A percentile compares a stretch with the other conserved stretches of the same genome.
phyloP scores from a whole-genome alignment of 2,113 vertebrate genomes.

The Spea multiplicata region DNA sequence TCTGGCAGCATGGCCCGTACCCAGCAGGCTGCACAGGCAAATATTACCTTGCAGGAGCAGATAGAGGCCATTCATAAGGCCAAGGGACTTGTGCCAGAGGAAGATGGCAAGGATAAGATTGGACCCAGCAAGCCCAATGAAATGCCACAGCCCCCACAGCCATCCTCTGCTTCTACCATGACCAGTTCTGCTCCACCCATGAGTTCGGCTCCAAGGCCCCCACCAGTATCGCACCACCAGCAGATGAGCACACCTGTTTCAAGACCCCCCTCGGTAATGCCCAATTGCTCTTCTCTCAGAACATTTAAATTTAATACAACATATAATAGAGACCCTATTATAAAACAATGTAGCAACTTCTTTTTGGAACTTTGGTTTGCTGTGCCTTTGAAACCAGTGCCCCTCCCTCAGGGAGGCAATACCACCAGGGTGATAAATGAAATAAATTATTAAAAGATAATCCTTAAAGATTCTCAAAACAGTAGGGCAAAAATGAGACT shows the following conservation, averaged over 20 bases:
- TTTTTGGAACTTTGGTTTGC: no score
- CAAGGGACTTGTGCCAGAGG: slow-evolving; percentile 95
- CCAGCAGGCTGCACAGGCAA: slow-evolving; percentile 96
- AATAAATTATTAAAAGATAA: no score
- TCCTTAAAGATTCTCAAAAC: no score
- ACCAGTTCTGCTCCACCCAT: slow-evolving; percentile 75
- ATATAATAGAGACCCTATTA: no score
- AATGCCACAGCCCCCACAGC: slow-evolving; percentile 71
- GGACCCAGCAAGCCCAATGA: slow-evolving; percentile 96
- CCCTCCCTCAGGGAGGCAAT: no score
- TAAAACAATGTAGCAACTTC: no score
- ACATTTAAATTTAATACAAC: no score
- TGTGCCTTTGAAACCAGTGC: no score
- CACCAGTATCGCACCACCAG: slow-evolving; percentile 54
- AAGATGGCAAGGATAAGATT: slow-evolving; percentile 95
- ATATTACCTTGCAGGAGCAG: slow-evolving; percentile 98
- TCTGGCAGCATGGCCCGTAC: slow-evolving; percentile 98
- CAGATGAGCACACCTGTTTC: slow-evolving; percentile 21
- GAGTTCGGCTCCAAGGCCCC: slow-evolving; percentile 70
- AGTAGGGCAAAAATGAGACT: no score
- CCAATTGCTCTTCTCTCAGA: not conserved
- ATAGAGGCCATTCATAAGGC: slow-evolving; percentile 99
- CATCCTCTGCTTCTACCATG: slow-evolving; percentile 69
- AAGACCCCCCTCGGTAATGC: slow-evolving; percentile 22
- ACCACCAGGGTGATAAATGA: no score